Base-by-base conservation (phyloP, 2,797 vertebrate species). In the Gila robusta region DNA sequence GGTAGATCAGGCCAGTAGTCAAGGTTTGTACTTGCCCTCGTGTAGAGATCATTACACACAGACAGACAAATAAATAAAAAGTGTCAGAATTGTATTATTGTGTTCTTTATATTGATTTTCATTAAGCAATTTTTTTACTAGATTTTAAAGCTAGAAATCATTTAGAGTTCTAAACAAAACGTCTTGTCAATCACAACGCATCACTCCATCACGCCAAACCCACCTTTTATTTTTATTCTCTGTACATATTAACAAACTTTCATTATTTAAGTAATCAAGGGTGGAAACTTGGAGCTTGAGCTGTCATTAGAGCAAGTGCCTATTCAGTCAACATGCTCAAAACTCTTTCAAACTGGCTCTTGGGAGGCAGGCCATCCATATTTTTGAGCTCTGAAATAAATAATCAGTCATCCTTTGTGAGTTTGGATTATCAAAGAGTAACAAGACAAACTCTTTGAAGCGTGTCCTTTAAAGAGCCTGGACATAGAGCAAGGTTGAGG, bases 401-500 rank as follows among this genome's bases (percentile, higher is more conserved):
- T 56, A 59, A 44, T 70, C 49, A 70, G 23, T 11, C 37, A 12
- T 78, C 37, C 79, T 52, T 84, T 79, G 47, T 52, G 47, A 70
- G 26, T 56, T 37, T 70, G 19, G 37, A 69, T 41, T 78, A 77
- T 84, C 74, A 79, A 56, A 79, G 35, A 70, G 32, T 74, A n/a
- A 72, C 54, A 32, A 64, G 69, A 74, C 32, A 35, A 39, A 74
- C 49, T 54, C 32, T 74, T 66, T 81, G 71, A 81, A 74, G 71
- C 19, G 10, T 81, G 54, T 81, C 32, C 56, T 64, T 81, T 81
- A 81, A 73, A 69, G 14, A 23, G 16, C 12, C 39, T 32, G 10
- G 54, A 73, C 41, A 16, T 67, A 52, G 62, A 82, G 44, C n/a
- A 83, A 64, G 81, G 67, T 83, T 73, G n/a, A 79, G 12, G 16